These are phyloP conservation scores for Diceros bicornis DNA, from an alignment of 2,797 vertebrate species.

Conservation along the genomic window DNA sequence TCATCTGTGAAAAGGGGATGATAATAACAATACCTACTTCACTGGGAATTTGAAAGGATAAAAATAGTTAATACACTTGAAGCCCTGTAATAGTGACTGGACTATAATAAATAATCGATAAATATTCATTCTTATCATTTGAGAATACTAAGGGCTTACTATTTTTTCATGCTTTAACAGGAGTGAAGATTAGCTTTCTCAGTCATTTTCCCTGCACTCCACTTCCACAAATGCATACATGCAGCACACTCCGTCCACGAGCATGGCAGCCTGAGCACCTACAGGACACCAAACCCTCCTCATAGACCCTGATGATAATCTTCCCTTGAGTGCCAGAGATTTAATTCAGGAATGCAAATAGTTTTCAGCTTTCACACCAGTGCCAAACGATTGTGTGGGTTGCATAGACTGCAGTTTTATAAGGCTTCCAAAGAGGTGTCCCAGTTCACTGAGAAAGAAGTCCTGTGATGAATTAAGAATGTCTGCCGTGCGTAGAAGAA, in stretches of 20 bases:
- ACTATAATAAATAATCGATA: neutral
- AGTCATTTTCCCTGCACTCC: neutral
- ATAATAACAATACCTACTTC: no score
- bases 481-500: neutral
- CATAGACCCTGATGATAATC: neutral
- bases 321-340: neutral
- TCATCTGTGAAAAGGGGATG: neutral
- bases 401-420: neutral
- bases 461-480: neutral
- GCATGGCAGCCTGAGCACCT: no score
- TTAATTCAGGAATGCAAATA: neutral
- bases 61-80: neutral
- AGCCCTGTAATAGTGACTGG: neutral
- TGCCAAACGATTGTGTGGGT: neutral
- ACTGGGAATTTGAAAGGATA: neutral
- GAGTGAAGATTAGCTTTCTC: neutral
- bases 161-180: neutral
- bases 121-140: neutral
- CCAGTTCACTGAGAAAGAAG: neutral
- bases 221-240: neutral
- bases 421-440: neutral
- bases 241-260: accelerated
- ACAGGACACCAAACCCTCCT: accelerated
- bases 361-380: neutral
- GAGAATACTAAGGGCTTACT: neutral